Conservation (phyloP, 1,140 invertebrate species). For the Tenebrio molitor region DNA sequence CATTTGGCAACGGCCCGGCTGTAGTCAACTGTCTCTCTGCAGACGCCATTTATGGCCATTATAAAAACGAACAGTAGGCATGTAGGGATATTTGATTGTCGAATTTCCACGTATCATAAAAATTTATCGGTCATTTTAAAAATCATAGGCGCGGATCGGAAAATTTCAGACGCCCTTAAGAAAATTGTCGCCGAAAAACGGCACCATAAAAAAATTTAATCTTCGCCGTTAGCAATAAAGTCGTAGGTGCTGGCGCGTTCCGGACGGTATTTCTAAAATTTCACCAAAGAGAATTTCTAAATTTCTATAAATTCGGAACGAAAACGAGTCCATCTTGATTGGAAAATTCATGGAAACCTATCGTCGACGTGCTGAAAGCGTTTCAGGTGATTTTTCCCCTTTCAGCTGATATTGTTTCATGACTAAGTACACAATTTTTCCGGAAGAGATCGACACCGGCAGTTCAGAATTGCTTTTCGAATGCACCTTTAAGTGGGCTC, state of each 20-base stretch:
- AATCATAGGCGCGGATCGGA: neutral
- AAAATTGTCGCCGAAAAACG: neutral
- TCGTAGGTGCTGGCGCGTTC: too few species aligned
- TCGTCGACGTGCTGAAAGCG: too few species aligned
- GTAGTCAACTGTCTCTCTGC: neutral
- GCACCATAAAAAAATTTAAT: too few species aligned
- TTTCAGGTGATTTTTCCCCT: too few species aligned
- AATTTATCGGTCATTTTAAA: neutral
- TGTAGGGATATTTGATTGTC: neutral
- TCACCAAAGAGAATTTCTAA: too few species aligned
- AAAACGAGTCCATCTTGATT: too few species aligned
- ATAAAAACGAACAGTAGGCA: neutral
- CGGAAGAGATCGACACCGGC: neutral
- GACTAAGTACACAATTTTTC: conserved; percentile 14
- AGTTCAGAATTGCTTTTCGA: conserved; percentile 2
- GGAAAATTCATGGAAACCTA: too few species aligned
- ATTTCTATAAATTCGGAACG: too few species aligned
- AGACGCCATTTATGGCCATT: neutral
- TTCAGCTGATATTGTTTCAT: conserved; percentile 1
- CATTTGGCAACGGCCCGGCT: conserved; percentile 1
- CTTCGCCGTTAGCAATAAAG: too few species aligned
- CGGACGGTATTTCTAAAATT: too few species aligned
- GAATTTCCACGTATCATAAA: neutral
- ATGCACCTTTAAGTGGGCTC: too few species aligned
- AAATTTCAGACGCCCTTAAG: neutral